A percentile compares a stretch with the other conserved stretches of the same genome.
Conservation (phyloP, 2,888 invertebrate species). For the Dermolepida albohirtum region DNA sequence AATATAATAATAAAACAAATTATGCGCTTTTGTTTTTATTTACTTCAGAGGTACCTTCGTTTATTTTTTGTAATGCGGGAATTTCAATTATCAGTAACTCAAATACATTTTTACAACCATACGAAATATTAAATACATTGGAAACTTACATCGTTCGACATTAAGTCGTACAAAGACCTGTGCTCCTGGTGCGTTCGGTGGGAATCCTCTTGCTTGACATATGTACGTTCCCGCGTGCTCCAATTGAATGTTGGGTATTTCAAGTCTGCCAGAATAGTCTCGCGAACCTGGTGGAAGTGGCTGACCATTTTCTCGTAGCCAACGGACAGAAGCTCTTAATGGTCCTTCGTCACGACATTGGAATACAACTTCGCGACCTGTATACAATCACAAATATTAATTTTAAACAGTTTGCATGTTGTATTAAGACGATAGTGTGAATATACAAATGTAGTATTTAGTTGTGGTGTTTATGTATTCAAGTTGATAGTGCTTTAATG, state of each 20-base stretch:
- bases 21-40: no score
- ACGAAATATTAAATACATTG: neutral
- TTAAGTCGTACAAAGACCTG: conserved; percentile 76
- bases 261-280: conserved; percentile 82
- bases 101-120: no score
- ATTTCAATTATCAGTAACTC: no score
- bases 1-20: no score
- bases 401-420: neutral
- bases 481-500: conserved; percentile 26
- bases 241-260: conserved; percentile 83
- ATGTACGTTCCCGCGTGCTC: conserved; percentile 85
- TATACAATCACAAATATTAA: conserved; percentile 36
- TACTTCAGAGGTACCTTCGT: no score
- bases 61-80: no score
- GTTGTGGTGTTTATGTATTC: conserved; percentile 18
- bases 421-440: conserved; percentile 17
- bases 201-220: conserved; percentile 82
- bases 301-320: conserved; percentile 78
- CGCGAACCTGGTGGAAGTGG: conserved; percentile 82
- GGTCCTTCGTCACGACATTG: conserved; percentile 93
- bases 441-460: neutral
- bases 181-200: conserved; percentile 73
- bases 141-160: conserved; percentile 82
- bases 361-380: conserved; percentile 93
- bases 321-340: conserved; percentile 78